These are phyloP conservation scores for Hydropsyche betteni DNA, from an alignment of 2,888 invertebrate genomes.

Conservation along the genomic window DNA sequence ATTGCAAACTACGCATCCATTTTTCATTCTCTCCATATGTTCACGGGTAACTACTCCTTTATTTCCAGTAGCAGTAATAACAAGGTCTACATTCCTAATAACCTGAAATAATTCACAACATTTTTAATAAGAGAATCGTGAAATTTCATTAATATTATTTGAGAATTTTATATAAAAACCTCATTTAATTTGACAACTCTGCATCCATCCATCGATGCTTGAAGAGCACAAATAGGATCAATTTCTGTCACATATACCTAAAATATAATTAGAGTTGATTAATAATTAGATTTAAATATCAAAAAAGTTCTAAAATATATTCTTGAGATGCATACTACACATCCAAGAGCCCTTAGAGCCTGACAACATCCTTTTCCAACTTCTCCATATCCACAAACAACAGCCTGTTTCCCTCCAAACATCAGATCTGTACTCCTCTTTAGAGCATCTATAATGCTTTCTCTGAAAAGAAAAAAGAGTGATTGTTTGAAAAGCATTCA, in stretches of 20 bases:
- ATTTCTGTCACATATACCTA: constrained; percentile 85
- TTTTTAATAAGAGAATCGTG: background rate
- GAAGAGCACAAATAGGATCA: constrained; percentile 96
- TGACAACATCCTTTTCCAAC: constrained; percentile 97
- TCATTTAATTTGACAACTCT: constrained; percentile 94
- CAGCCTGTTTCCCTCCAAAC: constrained; percentile 97
- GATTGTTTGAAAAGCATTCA: constrained; percentile 5
- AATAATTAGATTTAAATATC: background rate
- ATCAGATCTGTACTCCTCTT: constrained; percentile 94
- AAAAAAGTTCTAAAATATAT: background rate
- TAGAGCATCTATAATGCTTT: constrained; percentile 70
- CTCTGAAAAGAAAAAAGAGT: constrained; percentile 55
- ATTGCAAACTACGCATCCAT: constrained; percentile 94
- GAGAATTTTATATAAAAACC: constrained; percentile 62
- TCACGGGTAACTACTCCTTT: constrained; percentile 95
- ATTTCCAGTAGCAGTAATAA: constrained; percentile 97
- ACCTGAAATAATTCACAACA: constrained; percentile 76
- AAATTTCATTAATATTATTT: background rate
- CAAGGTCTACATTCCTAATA: constrained; percentile 91
- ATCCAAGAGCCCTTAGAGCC: constrained; percentile 92
- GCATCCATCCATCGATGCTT: constrained; percentile 98
- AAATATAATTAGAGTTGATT: constrained; percentile 42
- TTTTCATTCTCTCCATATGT: constrained; percentile 97
- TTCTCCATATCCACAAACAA: constrained; percentile 96
- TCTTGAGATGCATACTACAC: constrained; percentile 72